Conservation (phyloP, 2,888 invertebrate genomes). For the Lingula anatina region DNA sequence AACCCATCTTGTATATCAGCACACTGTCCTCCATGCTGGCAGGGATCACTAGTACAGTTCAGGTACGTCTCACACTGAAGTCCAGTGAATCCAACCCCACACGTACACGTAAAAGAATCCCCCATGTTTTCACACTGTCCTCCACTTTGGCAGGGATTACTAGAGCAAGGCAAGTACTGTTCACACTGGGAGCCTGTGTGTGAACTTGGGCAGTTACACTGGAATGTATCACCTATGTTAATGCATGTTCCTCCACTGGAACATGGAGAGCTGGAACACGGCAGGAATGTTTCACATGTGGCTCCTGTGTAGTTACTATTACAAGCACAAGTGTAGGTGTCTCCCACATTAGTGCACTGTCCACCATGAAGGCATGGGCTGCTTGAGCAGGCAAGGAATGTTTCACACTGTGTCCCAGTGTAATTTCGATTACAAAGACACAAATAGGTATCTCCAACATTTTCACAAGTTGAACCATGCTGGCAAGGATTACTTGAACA, state of each 20-base stretch:
- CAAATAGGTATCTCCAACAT: conserved; percentile 5
- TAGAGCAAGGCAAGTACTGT: conserved; percentile 9
- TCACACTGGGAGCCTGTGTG: conserved; percentile 20
- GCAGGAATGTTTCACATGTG: conserved; percentile 7
- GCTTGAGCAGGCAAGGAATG: conserved; percentile 15
- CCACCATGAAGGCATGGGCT: conserved; percentile 22
- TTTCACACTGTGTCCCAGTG: conserved; percentile 19
- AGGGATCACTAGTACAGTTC: conserved; percentile 24
- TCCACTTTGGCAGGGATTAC: conserved; percentile 7
- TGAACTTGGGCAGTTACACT: conserved; percentile 9
- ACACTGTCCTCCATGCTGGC: conserved; percentile 30
- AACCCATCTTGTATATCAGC: conserved; percentile 8
- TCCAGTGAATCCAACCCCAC: conserved; percentile 28
- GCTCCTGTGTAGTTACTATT: conserved; percentile 6
- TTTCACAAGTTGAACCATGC: conserved; percentile 19
- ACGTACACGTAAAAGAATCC: conserved; percentile 20
- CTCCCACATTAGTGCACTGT: conserved; percentile 4
- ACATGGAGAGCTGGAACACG: not conserved
- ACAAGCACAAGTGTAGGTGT: conserved; percentile 13
- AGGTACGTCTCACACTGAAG: conserved; percentile 21
- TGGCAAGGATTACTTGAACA: conserved; percentile 22
- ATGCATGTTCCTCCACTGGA: not conserved
- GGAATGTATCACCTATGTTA: conserved; percentile 2
- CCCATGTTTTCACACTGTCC: conserved; percentile 9
- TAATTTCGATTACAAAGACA: conserved; percentile 12